Conservation (phyloP, 2,888 invertebrate species). For the Synanthedon myopaeformis region DNA sequence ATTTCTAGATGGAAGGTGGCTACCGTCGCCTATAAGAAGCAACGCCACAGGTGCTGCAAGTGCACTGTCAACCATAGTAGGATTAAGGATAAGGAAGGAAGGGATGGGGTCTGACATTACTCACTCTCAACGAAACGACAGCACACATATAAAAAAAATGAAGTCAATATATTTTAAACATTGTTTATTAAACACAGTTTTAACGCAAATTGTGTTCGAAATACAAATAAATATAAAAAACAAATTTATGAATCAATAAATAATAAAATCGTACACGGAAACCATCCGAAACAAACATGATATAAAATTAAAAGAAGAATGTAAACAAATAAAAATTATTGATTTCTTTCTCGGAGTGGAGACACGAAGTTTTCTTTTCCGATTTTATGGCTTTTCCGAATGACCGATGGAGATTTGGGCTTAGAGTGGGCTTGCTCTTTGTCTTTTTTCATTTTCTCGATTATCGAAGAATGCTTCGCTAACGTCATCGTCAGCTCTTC, state of each 20-base stretch:
- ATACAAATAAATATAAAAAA: conserved; percentile 1
- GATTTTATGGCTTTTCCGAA: conserved; percentile 46
- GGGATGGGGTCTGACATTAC: no score
- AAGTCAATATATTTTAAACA: background rate
- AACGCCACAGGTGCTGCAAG: no score
- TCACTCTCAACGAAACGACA: no score
- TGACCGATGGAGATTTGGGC: conserved; percentile 52
- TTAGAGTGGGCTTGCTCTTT: conserved; percentile 36
- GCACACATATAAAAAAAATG: no score
- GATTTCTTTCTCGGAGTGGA: conserved; percentile 57
- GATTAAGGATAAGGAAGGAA: no score
- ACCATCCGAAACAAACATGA: background rate
- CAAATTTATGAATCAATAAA: background rate
- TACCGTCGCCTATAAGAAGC: no score
- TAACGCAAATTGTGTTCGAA: conserved; percentile 1
- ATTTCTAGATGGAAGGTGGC: no score
- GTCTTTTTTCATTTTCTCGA: conserved; percentile 57
- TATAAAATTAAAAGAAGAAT: background rate
- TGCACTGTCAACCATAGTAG: no score
- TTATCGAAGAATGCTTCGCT: conserved; percentile 53
- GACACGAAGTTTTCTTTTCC: conserved; percentile 62
- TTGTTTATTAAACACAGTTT: background rate
- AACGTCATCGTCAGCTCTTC: conserved; percentile 54
- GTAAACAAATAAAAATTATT: conserved; percentile 15
- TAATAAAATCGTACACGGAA: conserved; percentile 4